Evolutionary conservation across 2,797 vertebrate genomes (phyloP).

Genomic region (Sebastes paucispinis): DNA sequence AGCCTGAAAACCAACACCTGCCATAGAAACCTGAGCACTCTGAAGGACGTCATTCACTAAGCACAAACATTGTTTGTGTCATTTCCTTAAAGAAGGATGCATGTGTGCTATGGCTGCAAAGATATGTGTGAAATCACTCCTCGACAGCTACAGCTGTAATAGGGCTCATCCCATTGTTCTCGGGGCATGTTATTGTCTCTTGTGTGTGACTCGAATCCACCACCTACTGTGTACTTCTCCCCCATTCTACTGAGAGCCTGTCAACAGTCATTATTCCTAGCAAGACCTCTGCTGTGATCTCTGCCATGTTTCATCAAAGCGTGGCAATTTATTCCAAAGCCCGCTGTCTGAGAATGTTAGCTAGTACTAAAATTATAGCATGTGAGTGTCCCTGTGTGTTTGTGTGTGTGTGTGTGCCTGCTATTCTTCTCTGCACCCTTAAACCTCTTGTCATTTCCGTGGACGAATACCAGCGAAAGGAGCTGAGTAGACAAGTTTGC

Average conservation of each 20-base stretch:
- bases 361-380: slow-evolving; percentile 59
- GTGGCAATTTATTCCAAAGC: slow-evolving; percentile 69
- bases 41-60: neutral
- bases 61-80: neutral
- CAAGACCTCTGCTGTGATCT: slow-evolving; percentile 76
- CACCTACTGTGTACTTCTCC: slow-evolving; percentile 53
- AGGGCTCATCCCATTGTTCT: slow-evolving; percentile 58
- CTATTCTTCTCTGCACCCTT: slow-evolving; percentile 15
- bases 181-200: slow-evolving; percentile 60
- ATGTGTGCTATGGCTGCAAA: neutral
- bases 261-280: slow-evolving; percentile 74
- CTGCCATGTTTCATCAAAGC: slow-evolving; percentile 79
- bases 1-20: neutral
- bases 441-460: slow-evolving; percentile 47
- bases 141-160: slow-evolving; percentile 61
- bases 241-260: slow-evolving; percentile 65
- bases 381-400: slow-evolving; percentile 42
- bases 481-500: slow-evolving; percentile 62
- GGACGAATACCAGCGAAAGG: slow-evolving; percentile 49
- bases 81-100: neutral
- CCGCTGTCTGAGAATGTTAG: slow-evolving; percentile 74
- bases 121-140: slow-evolving; percentile 36
- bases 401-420: slow-evolving; percentile 1
- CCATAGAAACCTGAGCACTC: neutral
- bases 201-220: slow-evolving; percentile 51